These are phyloP conservation scores for Chaetorhynchus papuensis DNA, from an alignment of 2,113 vertebrate genomes.

Conservation along the genomic window DNA sequence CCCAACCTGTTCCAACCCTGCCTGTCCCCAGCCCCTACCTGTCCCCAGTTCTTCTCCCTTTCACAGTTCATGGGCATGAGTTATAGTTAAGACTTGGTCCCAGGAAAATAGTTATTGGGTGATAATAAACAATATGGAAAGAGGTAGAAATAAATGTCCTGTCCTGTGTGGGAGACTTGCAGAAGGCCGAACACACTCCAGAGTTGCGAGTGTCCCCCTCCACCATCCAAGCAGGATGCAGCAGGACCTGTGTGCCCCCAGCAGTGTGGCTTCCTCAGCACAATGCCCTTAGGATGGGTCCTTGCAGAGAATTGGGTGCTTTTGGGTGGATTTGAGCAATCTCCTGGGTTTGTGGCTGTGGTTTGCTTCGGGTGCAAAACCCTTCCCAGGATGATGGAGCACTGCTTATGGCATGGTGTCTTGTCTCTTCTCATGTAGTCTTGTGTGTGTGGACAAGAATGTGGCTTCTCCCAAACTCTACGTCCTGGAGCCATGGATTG, in stretches of 20 bases:
- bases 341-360: background rate
- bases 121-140: background rate
- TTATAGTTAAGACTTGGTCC: background rate
- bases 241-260: background rate
- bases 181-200: background rate
- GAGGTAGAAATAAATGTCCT: background rate
- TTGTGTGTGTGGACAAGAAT: background rate
- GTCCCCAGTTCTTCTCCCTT: background rate
- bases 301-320: background rate
- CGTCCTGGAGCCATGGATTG: conserved; percentile 19
- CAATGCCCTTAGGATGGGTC: background rate
- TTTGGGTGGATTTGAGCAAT: background rate
- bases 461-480: background rate
- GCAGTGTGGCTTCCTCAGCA: background rate
- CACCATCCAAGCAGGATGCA: accelerated
- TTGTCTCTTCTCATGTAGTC: background rate
- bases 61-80: background rate
- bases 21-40: background rate
- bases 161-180: background rate
- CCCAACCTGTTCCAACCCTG: no score
- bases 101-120: background rate
- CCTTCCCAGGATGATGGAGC: background rate
- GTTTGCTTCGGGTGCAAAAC: background rate
- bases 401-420: background rate
- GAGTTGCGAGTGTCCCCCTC: background rate